A percentile compares a stretch with the other conserved stretches of the same genome.
These are phyloP conservation scores for Catharus bicknelli DNA, from an alignment of 2,113 vertebrate species.

Conservation along the genomic window DNA sequence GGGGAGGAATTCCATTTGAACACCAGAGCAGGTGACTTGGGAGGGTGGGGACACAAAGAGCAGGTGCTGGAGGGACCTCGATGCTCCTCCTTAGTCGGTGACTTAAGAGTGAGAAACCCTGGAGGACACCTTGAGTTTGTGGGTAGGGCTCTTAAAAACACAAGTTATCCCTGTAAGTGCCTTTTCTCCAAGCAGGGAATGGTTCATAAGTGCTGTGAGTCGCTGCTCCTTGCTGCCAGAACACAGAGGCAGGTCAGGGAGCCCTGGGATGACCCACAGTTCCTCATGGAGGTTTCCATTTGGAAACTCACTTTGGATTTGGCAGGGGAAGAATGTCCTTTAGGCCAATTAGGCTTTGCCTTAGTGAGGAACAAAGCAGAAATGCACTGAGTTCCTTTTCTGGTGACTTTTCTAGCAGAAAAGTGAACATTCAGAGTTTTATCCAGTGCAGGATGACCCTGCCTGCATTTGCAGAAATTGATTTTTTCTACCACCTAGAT, in stretches of 20 bases:
- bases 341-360: neutral
- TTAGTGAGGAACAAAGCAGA: neutral
- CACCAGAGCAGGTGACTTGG: neutral
- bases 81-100: neutral
- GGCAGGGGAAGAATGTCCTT: neutral
- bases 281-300: rapidly evolving
- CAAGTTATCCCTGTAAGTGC: rapidly evolving
- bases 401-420: neutral
- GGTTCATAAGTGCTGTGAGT: neutral
- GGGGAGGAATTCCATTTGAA: neutral
- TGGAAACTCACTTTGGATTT: neutral
- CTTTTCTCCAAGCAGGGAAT: neutral
- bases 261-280: rapidly evolving
- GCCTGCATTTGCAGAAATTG: neutral
- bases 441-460: rapidly evolving
- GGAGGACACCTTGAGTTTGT: neutral
- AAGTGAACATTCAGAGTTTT: neutral
- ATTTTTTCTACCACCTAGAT: neutral
- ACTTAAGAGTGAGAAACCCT: neutral
- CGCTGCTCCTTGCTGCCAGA: neutral
- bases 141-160: neutral
- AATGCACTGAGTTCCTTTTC: neutral
- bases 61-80: neutral
- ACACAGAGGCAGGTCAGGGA: rapidly evolving
- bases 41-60: neutral